phyloP scores from a whole-genome alignment of 2,113 vertebrate genomes.

The Clarias macrocephalus region DNA sequence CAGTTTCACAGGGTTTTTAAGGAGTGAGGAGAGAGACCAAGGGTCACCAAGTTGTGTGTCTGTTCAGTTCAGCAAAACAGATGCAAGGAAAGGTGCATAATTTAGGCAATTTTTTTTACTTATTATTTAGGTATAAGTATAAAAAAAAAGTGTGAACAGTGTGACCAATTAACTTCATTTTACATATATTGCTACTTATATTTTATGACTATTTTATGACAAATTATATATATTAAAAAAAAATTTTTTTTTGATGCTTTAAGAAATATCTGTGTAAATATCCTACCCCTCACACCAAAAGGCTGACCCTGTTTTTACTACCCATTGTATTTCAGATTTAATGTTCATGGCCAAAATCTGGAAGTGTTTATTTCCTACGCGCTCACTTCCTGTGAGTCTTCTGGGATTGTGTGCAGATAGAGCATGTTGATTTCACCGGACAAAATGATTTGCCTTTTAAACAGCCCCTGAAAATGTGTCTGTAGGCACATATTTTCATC shows the following conservation, averaged over 20 bases:
- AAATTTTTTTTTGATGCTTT: not conserved
- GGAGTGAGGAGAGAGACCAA: not conserved
- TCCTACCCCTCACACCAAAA: not conserved
- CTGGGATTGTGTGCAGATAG: not conserved
- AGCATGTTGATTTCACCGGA: not conserved
- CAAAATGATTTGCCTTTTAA: not conserved
- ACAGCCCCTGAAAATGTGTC: not conserved
- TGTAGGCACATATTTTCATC: not conserved
- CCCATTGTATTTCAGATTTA: not conserved
- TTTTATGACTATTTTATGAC: no score
- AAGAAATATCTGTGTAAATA: not conserved
- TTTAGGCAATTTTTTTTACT: not conserved
- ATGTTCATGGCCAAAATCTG: not conserved
- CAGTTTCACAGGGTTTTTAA: not conserved
- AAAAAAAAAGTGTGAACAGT: no score
- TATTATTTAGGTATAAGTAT: no score
- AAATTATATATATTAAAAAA: no score
- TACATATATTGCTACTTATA: no score
- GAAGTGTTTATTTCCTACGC: conserved; percentile 9
- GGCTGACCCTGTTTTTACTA: not conserved
- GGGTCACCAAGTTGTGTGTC: not conserved
- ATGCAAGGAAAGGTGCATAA: not conserved
- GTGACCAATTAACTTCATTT: no score
- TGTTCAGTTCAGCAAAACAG: not conserved
- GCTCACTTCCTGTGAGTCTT: not conserved